Percentiles rank a stretch among this genome's conserved stretches.
These are phyloP conservation scores for Bambusicola thoracicus DNA, from an alignment of 2,113 vertebrate species.

Conservation along the genomic window DNA sequence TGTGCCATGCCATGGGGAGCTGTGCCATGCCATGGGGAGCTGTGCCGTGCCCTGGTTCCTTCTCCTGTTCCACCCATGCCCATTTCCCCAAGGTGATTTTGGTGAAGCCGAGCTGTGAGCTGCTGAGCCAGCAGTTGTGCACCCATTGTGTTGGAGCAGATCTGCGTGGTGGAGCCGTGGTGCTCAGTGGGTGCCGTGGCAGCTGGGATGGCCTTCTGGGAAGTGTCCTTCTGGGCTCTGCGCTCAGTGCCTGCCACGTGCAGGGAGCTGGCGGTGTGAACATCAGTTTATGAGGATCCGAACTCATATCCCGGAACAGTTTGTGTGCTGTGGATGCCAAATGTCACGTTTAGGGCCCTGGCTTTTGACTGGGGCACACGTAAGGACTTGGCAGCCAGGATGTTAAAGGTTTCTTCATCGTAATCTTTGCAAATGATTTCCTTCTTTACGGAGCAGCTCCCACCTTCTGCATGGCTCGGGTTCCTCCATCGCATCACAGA, in stretches of 20 bases:
- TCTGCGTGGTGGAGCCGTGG: not conserved
- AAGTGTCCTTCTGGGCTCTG: not conserved
- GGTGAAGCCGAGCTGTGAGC: not conserved
- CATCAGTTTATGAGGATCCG: not conserved
- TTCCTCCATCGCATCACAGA: not conserved
- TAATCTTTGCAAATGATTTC: not conserved
- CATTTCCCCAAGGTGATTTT: not conserved
- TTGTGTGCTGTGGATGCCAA: not conserved
- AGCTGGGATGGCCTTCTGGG: not conserved
- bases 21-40: no score
- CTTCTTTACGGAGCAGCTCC: not conserved
- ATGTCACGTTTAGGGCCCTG: not conserved
- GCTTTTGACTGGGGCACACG: not conserved
- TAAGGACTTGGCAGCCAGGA: not conserved
- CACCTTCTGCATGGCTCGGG: not conserved
- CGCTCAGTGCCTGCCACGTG: not conserved
- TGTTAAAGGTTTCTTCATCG: fast-evolving
- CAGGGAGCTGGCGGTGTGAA: not conserved
- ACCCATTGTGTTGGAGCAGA: not conserved
- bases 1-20: no score
- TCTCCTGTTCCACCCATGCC: not conserved
- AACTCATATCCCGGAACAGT: not conserved
- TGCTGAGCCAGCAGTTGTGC: not conserved
- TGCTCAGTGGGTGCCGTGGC: not conserved
- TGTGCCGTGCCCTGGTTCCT: no score